Base-by-base conservation (phyloP, 2,113 vertebrate species). In the Anguilla japonica region DNA sequence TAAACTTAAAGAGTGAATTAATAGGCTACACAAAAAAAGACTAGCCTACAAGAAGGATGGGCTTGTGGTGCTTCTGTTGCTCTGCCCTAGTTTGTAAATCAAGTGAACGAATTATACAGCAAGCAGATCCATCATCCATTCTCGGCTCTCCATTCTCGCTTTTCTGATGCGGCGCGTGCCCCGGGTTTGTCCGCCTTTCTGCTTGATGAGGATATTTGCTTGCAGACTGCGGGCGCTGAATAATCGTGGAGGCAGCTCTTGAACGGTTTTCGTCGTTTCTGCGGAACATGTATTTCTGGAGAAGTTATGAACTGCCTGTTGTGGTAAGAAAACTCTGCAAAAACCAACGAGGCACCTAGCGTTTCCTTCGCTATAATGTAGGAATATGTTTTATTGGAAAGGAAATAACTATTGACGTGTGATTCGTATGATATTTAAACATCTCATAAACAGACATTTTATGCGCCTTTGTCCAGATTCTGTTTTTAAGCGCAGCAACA, bases 401-500 rank as follows among this genome's bases (percentile, higher is more conserved):
- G 16, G 16, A 34, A 50, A 82, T 50, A 46, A 22, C 3, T 82
- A 15, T 53, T 14, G 26, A n/a, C 20, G 50, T 20, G 46, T 82
- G 43, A 26, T n/a, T 26, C 14, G 26, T 15, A 4, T 53, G 13
- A 78, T 53, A 34, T 5, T 46, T 9, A n/a, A 79, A 46, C 13
- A 46, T 67, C 14, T 9, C 16, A 78, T n/a, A 79, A 11, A 43
- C 57, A 83, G 34, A 26, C 22, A 39, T 39, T 22, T 26, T 71
- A 16, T 41, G 39, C 22, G 46, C 13, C 2, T 57, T 41, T 53
- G 0, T n/a, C 7, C 85, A 95, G 95, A 39, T 88, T 5, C 2
- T 92, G 43, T 53, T 92, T 0, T 80, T 90, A 16, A n/a, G 20
- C 46, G 18, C 41, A 39, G 86, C 84, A 39, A 0, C 85, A 0